These are phyloP conservation scores for Aphelocoma californica DNA, from an alignment of 2,797 vertebrate species.

Conservation along the genomic window DNA sequence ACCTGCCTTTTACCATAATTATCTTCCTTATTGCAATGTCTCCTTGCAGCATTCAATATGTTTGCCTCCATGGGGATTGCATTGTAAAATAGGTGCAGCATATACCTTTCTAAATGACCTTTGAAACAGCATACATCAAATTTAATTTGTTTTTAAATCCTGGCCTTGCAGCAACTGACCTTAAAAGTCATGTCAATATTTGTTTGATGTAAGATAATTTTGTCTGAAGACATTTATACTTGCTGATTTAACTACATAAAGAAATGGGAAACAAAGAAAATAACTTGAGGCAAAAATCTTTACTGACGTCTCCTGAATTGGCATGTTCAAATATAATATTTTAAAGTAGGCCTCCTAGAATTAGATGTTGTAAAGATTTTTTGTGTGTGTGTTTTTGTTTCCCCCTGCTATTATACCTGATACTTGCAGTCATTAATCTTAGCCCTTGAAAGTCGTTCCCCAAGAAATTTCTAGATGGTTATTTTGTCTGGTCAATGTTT, in stretches of 20 bases:
- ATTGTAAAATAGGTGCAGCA: constrained; percentile 34
- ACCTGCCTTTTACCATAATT: constrained; percentile 40
- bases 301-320: not conserved
- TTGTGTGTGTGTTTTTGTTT: not conserved
- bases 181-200: constrained; percentile 69
- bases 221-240: constrained; percentile 63
- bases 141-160: constrained; percentile 64
- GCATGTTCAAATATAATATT: constrained; percentile 21
- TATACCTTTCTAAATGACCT: constrained; percentile 58
- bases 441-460: not conserved
- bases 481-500: not conserved
- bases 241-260: constrained; percentile 41
- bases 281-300: constrained; percentile 44
- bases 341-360: constrained; percentile 14
- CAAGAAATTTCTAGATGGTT: not conserved
- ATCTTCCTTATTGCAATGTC: constrained; percentile 22
- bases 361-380: not conserved
- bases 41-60: not conserved
- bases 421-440: not conserved
- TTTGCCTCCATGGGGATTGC: constrained; percentile 26
- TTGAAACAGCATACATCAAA: constrained; percentile 45
- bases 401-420: not conserved
- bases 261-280: constrained; percentile 52
- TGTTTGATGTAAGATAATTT: constrained; percentile 66
- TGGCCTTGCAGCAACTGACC: constrained; percentile 58